Evolutionary conservation across 2,888 invertebrate genomes (phyloP), one percentile per base, ranked within the genome.

Genomic region (Quadriops clusia): DNA sequence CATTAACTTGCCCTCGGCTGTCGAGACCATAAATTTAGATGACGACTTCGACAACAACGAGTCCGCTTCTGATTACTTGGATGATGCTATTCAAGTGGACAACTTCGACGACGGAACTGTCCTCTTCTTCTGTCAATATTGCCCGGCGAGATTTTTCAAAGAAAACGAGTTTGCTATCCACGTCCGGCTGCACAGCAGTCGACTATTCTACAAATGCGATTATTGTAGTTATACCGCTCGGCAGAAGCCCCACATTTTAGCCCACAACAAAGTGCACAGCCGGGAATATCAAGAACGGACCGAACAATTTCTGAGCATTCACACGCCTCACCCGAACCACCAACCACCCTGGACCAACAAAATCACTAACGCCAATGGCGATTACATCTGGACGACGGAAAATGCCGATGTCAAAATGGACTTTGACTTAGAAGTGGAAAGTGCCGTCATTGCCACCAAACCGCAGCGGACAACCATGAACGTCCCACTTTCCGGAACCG

Each of bases 121-220:
- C 4, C 54, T 85, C 32, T 75, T 75, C 48, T 85, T 82, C 51
- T 90, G 89, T 55, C 68, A 72, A 36, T 74, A 78, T 44, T 90
- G 89, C 55, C 89, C 89, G 2, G 84, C 87, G 0, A 70, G 87
- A 51, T 90, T 77, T 60, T 72, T 85, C 37, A 75, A 74, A 42
- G 76, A 76, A 40, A 72, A 70, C 46, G 87, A 89, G 54, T 63
- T 82, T 32, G 67, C 69, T 33, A 73, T 75, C 36, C 89, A 90
- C 49, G 61, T 73, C 38, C 69, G 75, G 41, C 78, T 77, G 50
- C 84, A 85, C 52, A 68, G 72, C 30, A 63, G 70, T 15, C 60
- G 69, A 28, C 62, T 74, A 38, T 63, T 71, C 6, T 74, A 74
- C 47, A 72, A 75, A 38, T 90, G 89, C 49, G 72, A 75, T 37